Evolutionary conservation across 1,140 invertebrate genomes (phyloP).

Genomic region (Pogonus chalceus): DNA sequence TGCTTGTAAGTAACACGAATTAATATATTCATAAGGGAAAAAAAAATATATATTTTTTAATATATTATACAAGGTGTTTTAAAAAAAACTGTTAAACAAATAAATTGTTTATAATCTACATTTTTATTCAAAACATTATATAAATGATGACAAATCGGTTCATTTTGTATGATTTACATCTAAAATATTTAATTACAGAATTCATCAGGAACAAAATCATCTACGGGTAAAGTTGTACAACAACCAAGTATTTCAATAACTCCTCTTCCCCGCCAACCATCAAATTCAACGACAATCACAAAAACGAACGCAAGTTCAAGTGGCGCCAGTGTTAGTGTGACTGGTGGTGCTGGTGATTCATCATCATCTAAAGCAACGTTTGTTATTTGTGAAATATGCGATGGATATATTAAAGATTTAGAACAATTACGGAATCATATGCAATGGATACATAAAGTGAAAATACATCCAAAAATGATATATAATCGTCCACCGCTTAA

Average conservation of each 20-base stretch:
- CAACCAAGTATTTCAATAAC: slow-evolving; percentile 88
- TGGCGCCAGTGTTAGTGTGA: slow-evolving; percentile 20
- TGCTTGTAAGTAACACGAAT: too few relatives aligned
- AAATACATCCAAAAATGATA: slow-evolving; percentile 94
- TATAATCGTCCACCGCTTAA: slow-evolving; percentile 88
- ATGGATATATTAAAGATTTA: slow-evolving; percentile 89
- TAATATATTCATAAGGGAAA: too few relatives aligned
- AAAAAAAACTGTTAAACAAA: too few relatives aligned
- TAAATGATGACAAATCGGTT: too few relatives aligned
- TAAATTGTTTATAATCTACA: too few relatives aligned
- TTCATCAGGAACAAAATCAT: slow-evolving; percentile 20
- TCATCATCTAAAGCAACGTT: slow-evolving; percentile 60
- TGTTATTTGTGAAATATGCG: slow-evolving; percentile 92
- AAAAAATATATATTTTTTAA: too few relatives aligned
- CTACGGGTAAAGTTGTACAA: slow-evolving; percentile 45
- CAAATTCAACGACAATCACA: slow-evolving; percentile 34
- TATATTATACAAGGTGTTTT: too few relatives aligned
- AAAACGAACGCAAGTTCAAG: slow-evolving; percentile 38
- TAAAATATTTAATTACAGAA: too few relatives aligned
- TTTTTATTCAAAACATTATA: too few relatives aligned
- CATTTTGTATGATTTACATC: too few relatives aligned
- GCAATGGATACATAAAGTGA: slow-evolving; percentile 94
- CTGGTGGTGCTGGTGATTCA: slow-evolving; percentile 29
- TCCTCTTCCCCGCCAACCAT: slow-evolving; percentile 61
- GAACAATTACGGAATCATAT: slow-evolving; percentile 88